phyloP scores from a whole-genome alignment of 2,888 invertebrate species.

The Ferdinandea cuprea region DNA sequence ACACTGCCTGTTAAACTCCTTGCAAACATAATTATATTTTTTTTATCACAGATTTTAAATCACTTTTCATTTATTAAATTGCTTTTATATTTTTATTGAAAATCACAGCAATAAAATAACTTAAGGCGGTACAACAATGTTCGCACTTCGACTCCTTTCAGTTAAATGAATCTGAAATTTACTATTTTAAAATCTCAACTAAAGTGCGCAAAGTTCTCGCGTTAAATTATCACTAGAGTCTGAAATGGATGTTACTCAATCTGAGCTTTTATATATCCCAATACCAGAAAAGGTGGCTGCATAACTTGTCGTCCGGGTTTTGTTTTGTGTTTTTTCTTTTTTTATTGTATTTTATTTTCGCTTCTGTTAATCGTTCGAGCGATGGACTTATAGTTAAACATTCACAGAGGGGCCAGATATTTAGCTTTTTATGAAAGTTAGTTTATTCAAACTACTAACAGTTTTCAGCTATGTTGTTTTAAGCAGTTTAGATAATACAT shows the following conservation, averaged over 20 bases:
- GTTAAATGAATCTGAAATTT: slow-evolving; percentile 44
- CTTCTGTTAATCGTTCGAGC: slow-evolving; percentile 43
- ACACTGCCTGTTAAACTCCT: slow-evolving; percentile 30
- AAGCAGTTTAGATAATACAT: too few relatives aligned
- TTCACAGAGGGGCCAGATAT: slow-evolving; percentile 21
- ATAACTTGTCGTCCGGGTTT: slow-evolving; percentile 65
- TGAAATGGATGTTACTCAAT: slow-evolving; percentile 75
- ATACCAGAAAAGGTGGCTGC: slow-evolving; percentile 51
- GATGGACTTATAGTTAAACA: slow-evolving; percentile 34
- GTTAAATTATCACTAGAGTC: slow-evolving; percentile 74
- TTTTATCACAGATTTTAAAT: slow-evolving; percentile 51
- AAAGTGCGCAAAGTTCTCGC: slow-evolving; percentile 72
- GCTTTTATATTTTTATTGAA: neutral
- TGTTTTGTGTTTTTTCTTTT: slow-evolving; percentile 23
- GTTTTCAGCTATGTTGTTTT: too few relatives aligned
- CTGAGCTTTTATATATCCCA: slow-evolving; percentile 72
- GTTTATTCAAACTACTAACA: neutral
- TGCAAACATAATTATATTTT: slow-evolving; percentile 23
- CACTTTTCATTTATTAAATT: slow-evolving; percentile 1
- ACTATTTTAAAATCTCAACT: slow-evolving; percentile 47
- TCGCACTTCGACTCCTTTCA: slow-evolving; percentile 42
- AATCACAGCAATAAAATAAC: slow-evolving; percentile 22
- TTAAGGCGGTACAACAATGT: slow-evolving; percentile 25
- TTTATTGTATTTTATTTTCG: too few relatives aligned
- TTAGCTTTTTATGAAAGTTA: slow-evolving; percentile 29